Base-by-base conservation (phyloP, 2,888 invertebrate species). In the Creontiades dilutus region DNA sequence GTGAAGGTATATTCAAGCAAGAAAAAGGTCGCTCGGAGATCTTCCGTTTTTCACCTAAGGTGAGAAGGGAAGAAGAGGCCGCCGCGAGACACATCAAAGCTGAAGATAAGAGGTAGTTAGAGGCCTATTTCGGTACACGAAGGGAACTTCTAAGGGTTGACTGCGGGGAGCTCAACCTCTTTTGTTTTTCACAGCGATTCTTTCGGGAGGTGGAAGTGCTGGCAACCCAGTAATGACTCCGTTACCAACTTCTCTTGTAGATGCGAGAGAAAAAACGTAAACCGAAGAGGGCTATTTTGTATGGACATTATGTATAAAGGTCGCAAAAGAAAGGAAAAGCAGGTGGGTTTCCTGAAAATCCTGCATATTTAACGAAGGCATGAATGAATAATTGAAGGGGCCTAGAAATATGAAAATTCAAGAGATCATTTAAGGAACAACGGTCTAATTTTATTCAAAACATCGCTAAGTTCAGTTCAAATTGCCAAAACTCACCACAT, bases 71-170 rank as follows among this genome's bases (percentile, higher is more conserved):
- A 68, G 23, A 27, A 68, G 3, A 68, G 27, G 68, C 27, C 23
- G 68, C 68, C 23, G 68, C 23, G 27, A 23, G 68, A 68, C 68
- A 68, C 68, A 68, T 68, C 68, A 68, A 68, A 68, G 68, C 68
- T 12, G 23, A 27, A 68, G 23, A 68, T 68, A 68, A 68, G 68
- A 68, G 68, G 23, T 68, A 68, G 68, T 68, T 68, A 68, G 68
- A 68, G 23, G 68, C 11, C 9, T 68, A 9, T 68, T 68, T 68
- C 13, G 19, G 68, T 23, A 23, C 68, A 23, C 9, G 13, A 9
- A 68, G 27, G 68, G 23, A 27, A 23, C 68, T 68, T 68, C 68
- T 68, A 68, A 68, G 23, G 16, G n/a, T n/a, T 16, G 2, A 37
- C 37, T 57, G 57, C 0, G n/a, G 57, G 19, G 23, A 19, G 68